A percentile compares a stretch with the other conserved stretches of the same genome.
phyloP scores from a whole-genome alignment of 2,888 invertebrate genomes.

The Blastobasis adustella region DNA sequence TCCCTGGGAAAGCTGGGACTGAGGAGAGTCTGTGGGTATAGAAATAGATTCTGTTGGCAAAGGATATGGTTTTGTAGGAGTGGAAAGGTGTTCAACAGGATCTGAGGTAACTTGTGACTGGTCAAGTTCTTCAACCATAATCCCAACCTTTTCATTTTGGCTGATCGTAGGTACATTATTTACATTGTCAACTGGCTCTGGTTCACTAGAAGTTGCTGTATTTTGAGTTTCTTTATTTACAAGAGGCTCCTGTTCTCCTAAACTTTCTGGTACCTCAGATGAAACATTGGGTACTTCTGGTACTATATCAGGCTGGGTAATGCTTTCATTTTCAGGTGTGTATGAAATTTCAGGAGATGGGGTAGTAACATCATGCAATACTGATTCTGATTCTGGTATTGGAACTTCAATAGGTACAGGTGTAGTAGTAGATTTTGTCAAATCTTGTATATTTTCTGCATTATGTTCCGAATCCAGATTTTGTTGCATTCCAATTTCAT shows the following conservation, averaged over 20 bases:
- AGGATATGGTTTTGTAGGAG: too few relatives aligned
- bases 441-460: neutral
- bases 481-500: neutral
- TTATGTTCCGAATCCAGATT: neutral
- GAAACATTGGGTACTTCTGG: neutral
- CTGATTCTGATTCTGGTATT: too few relatives aligned
- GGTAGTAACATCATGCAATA: neutral
- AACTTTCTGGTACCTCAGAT: too few relatives aligned
- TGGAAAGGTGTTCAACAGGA: too few relatives aligned
- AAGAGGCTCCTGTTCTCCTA: neutral
- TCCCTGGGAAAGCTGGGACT: too few relatives aligned
- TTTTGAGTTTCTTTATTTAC: neutral
- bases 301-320: neutral
- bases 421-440: neutral
- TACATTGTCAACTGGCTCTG: neutral
- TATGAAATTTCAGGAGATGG: neutral
- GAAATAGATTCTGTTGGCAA: slow-evolving; percentile 6
- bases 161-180: neutral
- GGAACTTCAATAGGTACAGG: neutral
- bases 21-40: neutral
- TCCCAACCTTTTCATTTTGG: too few relatives aligned
- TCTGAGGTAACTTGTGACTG: too few relatives aligned
- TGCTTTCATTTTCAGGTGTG: neutral
- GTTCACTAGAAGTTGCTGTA: neutral
- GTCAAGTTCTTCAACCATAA: too few relatives aligned